These are phyloP conservation scores for Aphaenogaster floridana DNA, from an alignment of 1,140 invertebrate species.

Conservation along the genomic window DNA sequence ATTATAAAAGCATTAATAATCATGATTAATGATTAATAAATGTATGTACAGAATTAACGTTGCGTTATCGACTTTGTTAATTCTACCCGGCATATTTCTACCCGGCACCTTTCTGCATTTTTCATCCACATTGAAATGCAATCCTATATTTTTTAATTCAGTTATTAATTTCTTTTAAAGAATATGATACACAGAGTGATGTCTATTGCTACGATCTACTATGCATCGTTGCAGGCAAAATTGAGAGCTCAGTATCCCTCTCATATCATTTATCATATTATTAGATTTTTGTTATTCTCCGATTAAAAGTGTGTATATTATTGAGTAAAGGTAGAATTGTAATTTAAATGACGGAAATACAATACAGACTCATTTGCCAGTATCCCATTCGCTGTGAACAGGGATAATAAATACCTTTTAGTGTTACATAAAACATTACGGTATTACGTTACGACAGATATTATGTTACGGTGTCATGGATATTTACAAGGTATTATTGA, in stretches of 20 bases:
- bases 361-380: slow-evolving; percentile 17
- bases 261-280: slow-evolving; percentile 35
- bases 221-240: background rate
- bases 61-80: slow-evolving; percentile 31
- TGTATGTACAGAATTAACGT: slow-evolving; percentile 17
- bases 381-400: slow-evolving; percentile 10
- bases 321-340: background rate
- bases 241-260: background rate
- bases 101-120: slow-evolving; percentile 14
- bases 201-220: background rate
- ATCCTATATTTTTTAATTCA: slow-evolving; percentile 20
- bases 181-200: background rate
- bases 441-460: slow-evolving; percentile 33
- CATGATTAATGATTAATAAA: background rate
- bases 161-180: slow-evolving; percentile 12
- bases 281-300: slow-evolving; percentile 28
- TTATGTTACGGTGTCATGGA: slow-evolving; percentile 47
- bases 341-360: slow-evolving; percentile 31
- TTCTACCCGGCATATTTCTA: slow-evolving; percentile 1
- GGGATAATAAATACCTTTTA: slow-evolving; percentile 29
- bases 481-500: slow-evolving; percentile 62
- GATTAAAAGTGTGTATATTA: slow-evolving; percentile 39
- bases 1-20: background rate
- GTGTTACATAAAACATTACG: slow-evolving; percentile 42
- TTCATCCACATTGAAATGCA: background rate